Percentiles rank a stretch among this genome's conserved stretches.
Conservation (phyloP, 2,797 vertebrate species). For the Coracias cyanogaster region DNA sequence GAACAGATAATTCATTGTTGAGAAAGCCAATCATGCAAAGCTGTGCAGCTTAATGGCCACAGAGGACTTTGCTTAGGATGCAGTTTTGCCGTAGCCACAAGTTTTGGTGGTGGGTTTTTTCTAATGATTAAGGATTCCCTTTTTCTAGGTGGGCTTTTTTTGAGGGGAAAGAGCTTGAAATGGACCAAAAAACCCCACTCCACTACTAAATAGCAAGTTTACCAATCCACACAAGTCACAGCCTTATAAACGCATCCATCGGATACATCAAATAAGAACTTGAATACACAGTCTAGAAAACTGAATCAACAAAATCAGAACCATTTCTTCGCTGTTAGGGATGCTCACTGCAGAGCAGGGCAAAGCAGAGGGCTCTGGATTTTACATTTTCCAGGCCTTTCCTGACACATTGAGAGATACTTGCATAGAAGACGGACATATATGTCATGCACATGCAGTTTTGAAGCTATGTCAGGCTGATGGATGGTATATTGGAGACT, state of each 20-base stretch:
- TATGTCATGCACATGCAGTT: neutral
- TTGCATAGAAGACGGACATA: neutral
- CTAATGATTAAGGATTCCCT: too few species aligned
- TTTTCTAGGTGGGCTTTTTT: neutral
- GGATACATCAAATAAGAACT: neutral
- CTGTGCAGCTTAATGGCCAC: neutral
- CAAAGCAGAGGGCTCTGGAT: neutral
- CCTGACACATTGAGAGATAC: neutral
- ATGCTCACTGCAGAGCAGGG: neutral
- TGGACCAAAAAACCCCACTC: rapidly evolving
- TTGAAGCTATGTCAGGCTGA: neutral
- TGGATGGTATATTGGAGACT: rapidly evolving
- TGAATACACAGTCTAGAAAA: neutral
- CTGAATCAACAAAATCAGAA: neutral
- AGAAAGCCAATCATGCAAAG: neutral
- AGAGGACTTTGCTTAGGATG: neutral
- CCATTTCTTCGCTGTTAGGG: neutral
- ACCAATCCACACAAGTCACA: neutral
- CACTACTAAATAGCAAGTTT: neutral
- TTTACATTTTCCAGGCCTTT: neutral
- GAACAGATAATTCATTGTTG: neutral
- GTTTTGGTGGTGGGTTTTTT: neutral
- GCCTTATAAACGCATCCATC: neutral
- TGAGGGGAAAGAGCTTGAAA: neutral
- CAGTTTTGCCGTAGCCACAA: neutral